Conservation (phyloP, 2,797 vertebrate species). For the Neopelma chrysocephalum region DNA sequence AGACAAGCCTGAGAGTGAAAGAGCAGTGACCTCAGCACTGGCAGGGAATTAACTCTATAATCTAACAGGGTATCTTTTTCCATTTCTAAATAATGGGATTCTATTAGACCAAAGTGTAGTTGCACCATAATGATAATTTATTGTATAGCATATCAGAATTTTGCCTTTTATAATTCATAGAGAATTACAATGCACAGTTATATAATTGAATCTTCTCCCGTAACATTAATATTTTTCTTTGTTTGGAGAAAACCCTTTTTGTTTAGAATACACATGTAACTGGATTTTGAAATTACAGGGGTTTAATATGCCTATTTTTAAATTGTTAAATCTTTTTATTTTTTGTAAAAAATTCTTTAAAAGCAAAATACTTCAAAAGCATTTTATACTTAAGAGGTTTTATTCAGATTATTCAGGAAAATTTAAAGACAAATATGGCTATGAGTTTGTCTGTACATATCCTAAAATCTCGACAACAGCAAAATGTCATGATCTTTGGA, state of each 20-base stretch:
- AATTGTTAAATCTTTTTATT: not conserved
- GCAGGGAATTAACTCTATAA: slow-evolving; percentile 50
- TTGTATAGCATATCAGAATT: slow-evolving; percentile 34
- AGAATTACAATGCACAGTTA: not conserved
- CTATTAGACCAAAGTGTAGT: slow-evolving; percentile 56
- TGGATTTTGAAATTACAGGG: not conserved
- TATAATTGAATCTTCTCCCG: slow-evolving; percentile 41
- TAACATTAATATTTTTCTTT: slow-evolving; percentile 12
- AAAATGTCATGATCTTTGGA: not conserved
- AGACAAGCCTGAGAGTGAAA: not conserved
- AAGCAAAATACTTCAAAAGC: not conserved
- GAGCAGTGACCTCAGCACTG: slow-evolving; percentile 47
- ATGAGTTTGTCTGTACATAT: not conserved
- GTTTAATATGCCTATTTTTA: not conserved
- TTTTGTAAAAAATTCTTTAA: not conserved
- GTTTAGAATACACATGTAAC: not conserved
- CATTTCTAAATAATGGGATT: slow-evolving; percentile 64
- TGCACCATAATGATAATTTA: slow-evolving; percentile 34
- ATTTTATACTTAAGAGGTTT: not conserved
- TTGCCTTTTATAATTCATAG: slow-evolving; percentile 50
- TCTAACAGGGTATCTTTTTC: slow-evolving; percentile 53
- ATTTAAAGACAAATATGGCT: not conserved
- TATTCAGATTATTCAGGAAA: not conserved
- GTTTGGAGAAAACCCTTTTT: not conserved
- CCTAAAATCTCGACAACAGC: not conserved